A percentile compares a stretch with the other conserved stretches of the same genome.
These are phyloP conservation scores for Octodon degus DNA, from an alignment of 2,113 vertebrate species.

Conservation along the genomic window DNA sequence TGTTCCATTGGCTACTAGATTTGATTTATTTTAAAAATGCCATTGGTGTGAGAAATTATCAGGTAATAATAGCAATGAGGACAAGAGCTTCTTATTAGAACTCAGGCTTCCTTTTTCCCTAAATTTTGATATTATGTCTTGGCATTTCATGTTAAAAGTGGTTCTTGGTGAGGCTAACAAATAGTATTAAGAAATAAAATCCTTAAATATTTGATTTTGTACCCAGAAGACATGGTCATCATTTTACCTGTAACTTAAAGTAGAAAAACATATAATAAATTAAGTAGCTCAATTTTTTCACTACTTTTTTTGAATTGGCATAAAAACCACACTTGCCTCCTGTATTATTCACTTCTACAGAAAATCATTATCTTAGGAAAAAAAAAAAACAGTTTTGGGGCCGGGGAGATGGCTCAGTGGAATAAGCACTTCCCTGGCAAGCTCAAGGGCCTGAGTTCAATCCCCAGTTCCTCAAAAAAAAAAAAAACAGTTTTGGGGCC, in stretches of 20 bases:
- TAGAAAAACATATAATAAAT: constrained; percentile 12
- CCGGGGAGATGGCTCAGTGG: too few species aligned
- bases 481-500: too few species aligned
- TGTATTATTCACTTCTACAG: constrained; percentile 4
- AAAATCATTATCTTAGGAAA: constrained; percentile 50
- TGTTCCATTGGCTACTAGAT: constrained; percentile 46
- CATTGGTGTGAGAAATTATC: constrained; percentile 33
- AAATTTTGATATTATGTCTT: neutral
- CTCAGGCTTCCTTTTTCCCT: neutral
- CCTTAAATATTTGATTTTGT: constrained; percentile 31
- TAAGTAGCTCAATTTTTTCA: neutral
- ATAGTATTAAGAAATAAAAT: constrained; percentile 30
- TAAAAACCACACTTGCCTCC: neutral
- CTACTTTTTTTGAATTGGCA: neutral
- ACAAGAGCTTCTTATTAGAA: neutral
- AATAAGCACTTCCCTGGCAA: too few species aligned
- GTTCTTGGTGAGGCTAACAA: neutral
- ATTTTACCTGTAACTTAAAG: neutral
- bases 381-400: neutral
- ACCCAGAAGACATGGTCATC: neutral
- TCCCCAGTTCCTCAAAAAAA: too few species aligned
- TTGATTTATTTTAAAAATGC: neutral
- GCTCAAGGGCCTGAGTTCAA: too few species aligned
- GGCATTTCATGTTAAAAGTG: constrained; percentile 41
- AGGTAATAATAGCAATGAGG: neutral